Percentiles rank a stretch among this genome's conserved stretches.
These are phyloP conservation scores for Norana najaformis DNA, from an alignment of 2,888 invertebrate species.

Conservation along the genomic window DNA sequence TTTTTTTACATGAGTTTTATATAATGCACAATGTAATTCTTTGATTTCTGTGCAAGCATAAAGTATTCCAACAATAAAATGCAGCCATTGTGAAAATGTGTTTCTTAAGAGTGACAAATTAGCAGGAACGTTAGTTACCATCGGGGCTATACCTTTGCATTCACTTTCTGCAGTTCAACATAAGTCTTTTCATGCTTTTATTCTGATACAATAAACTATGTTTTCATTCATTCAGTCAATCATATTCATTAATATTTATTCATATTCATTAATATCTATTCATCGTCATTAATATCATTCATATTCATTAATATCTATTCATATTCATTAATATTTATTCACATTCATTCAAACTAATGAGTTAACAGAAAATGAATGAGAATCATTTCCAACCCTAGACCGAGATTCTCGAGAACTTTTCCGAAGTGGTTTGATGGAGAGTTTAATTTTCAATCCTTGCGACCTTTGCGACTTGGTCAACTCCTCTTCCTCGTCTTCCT, in stretches of 20 bases:
- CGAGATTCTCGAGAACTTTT: constrained; percentile 26
- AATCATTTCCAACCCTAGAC: constrained; percentile 10
- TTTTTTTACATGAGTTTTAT: no score
- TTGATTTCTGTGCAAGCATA: neutral
- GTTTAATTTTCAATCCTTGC: constrained; percentile 24
- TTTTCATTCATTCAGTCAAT: no score
- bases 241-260: neutral
- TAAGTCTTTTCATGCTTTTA: no score
- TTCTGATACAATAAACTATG: neutral
- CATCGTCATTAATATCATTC: neutral
- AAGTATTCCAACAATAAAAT: neutral
- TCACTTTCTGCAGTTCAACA: neutral
- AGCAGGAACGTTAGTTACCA: neutral
- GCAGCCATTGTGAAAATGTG: neutral
- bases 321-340: neutral
- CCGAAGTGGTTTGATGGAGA: constrained; percentile 26
- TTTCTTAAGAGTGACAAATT: neutral
- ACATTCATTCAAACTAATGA: neutral
- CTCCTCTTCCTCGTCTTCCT: constrained; percentile 25
- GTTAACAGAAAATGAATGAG: neutral
- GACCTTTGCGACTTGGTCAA: neutral
- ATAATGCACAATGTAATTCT: neutral
- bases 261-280: neutral
- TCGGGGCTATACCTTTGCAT: no score
- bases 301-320: neutral